A percentile compares a stretch with the other conserved stretches of the same genome.
phyloP scores from a whole-genome alignment of 2,113 vertebrate species.

The Megaptera novaeangliae region DNA sequence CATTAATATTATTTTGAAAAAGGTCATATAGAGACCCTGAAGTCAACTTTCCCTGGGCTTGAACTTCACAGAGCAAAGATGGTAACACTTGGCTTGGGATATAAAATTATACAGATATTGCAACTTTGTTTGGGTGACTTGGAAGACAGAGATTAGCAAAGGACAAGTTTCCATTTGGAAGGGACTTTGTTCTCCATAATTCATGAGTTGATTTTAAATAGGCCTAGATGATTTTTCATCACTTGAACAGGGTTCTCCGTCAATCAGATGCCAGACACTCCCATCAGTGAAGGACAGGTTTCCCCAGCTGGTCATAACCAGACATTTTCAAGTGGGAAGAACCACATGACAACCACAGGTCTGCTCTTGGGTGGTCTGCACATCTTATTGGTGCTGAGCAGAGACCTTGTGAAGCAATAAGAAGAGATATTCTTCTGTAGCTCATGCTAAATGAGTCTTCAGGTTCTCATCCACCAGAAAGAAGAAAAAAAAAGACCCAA shows the following conservation, averaged over 20 bases:
- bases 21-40: background rate
- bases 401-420: background rate
- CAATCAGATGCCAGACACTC: background rate
- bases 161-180: background rate
- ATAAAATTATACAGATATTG: background rate
- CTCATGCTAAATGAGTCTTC: background rate
- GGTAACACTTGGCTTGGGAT: background rate
- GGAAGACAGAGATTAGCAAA: background rate
- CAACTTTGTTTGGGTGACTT: background rate
- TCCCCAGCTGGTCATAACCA: background rate
- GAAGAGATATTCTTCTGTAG: background rate
- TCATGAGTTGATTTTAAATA: background rate
- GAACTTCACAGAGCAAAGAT: background rate
- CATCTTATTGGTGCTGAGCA: background rate
- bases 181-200: background rate
- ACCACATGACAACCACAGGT: background rate
- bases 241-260: background rate
- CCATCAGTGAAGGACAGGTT: background rate
- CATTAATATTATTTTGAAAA: background rate
- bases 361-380: background rate
- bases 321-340: background rate
- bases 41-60: background rate
- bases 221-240: background rate
- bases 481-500: background rate
- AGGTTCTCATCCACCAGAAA: background rate